Evolutionary conservation across 2,797 vertebrate species (phyloP).

Genomic region (Spea hammondii): DNA sequence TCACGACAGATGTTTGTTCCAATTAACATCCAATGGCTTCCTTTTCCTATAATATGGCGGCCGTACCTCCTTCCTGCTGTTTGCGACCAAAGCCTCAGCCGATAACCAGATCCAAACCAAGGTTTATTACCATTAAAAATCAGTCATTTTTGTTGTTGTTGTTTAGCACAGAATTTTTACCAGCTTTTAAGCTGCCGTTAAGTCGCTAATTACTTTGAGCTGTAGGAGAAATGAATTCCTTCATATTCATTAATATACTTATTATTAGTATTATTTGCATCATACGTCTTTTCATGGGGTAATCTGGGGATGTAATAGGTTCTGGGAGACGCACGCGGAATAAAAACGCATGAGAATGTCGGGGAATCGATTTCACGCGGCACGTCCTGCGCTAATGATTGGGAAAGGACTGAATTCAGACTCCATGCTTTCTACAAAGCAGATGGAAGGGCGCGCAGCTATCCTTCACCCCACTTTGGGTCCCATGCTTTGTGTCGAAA

Average conservation of each 20-base stretch:
- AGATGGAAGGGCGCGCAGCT: no score
- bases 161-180: neutral
- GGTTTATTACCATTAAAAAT: neutral
- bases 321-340: no score
- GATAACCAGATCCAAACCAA: neutral
- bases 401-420: no score
- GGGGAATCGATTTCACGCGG: no score
- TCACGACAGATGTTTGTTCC: no score
- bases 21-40: neutral
- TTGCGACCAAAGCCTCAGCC: constrained; percentile 6
- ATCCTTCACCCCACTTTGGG: no score
- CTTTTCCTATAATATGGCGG: constrained; percentile 1
- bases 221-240: neutral
- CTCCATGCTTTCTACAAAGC: no score
- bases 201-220: neutral
- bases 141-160: neutral
- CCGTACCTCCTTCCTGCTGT: neutral
- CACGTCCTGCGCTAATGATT: no score
- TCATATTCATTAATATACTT: neutral
- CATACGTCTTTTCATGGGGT: neutral
- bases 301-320: neutral
- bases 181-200: neutral
- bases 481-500: no score
- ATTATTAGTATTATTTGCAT: neutral
- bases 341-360: neutral